phyloP scores from a whole-genome alignment of 2,797 vertebrate genomes.

The Spizella passerina region DNA sequence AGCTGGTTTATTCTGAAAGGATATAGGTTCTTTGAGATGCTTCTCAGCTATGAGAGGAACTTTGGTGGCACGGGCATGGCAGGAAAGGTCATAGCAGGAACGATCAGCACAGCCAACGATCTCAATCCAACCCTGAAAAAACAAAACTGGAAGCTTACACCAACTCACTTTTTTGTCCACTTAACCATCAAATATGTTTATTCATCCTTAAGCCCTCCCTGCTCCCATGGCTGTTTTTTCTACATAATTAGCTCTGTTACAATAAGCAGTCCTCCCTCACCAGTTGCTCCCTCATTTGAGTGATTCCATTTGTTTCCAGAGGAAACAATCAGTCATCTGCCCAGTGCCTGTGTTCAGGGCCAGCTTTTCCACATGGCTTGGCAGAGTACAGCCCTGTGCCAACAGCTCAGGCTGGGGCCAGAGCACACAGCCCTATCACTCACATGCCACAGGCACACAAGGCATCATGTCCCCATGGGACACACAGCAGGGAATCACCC shows the following conservation, averaged over 20 bases:
- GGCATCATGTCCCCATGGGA: not conserved
- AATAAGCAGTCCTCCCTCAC: constrained; percentile 23
- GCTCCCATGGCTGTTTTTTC: constrained; percentile 3
- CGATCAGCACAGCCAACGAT: constrained; percentile 97
- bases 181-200: constrained; percentile 51
- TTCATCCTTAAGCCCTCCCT: constrained; percentile 7
- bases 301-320: constrained; percentile 18
- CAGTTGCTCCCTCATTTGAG: not conserved
- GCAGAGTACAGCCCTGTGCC: not conserved
- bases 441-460: not conserved
- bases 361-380: constrained; percentile 39
- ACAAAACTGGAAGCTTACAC: constrained; percentile 2
- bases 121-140: constrained; percentile 95
- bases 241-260: constrained; percentile 47
- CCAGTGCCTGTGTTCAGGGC: not conserved
- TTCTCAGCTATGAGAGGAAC: constrained; percentile 96
- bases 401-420: not conserved
- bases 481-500: not conserved
- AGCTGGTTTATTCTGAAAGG: constrained; percentile 74
- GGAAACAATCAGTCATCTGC: constrained; percentile 17
- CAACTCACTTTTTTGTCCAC: constrained; percentile 20
- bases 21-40: constrained; percentile 97
- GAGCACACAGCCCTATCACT: not conserved
- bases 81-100: constrained; percentile 93
- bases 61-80: constrained; percentile 92